Evolutionary conservation across 2,113 vertebrate genomes (phyloP), one percentile per base, ranked within the genome.

Genomic region (Sceloporus undulatus): DNA sequence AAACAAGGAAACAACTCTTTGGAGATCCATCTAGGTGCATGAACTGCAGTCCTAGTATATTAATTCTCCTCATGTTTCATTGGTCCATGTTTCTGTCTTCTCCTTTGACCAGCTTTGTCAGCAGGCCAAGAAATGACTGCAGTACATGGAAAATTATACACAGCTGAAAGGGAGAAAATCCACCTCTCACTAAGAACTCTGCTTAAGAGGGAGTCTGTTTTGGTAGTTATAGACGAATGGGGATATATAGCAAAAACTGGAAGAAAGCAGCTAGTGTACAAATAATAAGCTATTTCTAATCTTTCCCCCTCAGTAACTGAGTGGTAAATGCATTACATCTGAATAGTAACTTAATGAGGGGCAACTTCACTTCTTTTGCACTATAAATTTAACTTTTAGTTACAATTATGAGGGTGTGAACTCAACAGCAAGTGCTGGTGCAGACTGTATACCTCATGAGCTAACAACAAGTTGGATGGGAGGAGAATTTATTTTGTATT

Each of bases 141-240:
- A 40, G 71, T 70, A 86, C 59, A 56, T 29, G 42, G 48, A 38
- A 82, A 86, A 86, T 86, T 77, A 83, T 38, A 65, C 9, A 83
- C 27, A 54, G 2, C 87, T 68, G 9, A 65, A 56, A 40, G 54
- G 18, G 76, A 23, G 59, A 27, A 38, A n/a, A 27, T 18, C 34
- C 40, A 74, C 13, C 59, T 5, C 27, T 68, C 42, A 52, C 21
- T 10, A 3, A 83, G 38, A 48, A 34, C 19, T 52, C 38, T 27
- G 4, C 10, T 34, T 75, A 48, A 38, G 38, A 21, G n/a, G 56
- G 14, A 56, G 23, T 34, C 10, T 40, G 34, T 82, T 82, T 82
- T 38, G 18, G 21, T 38, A 23, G 2, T 19, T 18, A 21, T 38
- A 18, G 79, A 23, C 34, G 11, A 3, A 34, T 16, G 25, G 68